Conservation (phyloP, 2,888 invertebrate species). For the Ypsolopha sequella region DNA sequence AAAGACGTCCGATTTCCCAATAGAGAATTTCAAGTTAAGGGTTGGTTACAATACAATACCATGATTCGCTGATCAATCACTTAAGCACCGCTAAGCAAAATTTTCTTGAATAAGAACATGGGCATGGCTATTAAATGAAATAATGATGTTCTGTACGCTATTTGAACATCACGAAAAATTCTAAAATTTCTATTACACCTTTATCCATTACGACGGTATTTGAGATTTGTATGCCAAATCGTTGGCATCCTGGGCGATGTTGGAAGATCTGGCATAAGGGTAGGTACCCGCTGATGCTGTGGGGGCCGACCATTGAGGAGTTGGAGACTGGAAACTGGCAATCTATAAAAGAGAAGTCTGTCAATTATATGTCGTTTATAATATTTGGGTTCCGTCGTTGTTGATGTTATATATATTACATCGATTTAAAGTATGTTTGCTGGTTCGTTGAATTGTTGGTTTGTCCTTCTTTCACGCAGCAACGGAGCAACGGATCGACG, state of each 20-base stretch:
- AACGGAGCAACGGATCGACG: no score
- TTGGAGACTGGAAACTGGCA: constrained; percentile 39
- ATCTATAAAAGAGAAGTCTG: constrained; percentile 24
- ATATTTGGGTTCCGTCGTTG: not conserved
- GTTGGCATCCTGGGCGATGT: constrained; percentile 70
- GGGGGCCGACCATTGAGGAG: constrained; percentile 55
- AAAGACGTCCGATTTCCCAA: no score
- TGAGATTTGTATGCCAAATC: constrained; percentile 80
- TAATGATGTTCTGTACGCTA: no score
- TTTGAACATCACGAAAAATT: not conserved
- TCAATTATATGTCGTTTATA: not conserved
- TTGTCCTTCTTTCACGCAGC: no score
- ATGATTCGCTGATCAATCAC: no score
- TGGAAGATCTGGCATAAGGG: constrained; percentile 55
- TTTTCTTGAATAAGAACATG: no score
- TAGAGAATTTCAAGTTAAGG: no score
- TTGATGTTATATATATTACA: not conserved
- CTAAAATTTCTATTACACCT: not conserved
- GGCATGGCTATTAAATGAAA: no score
- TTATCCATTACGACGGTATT: constrained; percentile 42
- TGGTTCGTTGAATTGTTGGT: no score
- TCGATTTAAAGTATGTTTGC: no score
- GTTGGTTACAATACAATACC: no score
- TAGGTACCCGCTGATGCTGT: constrained; percentile 52
- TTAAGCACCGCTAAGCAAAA: no score